phyloP scores from a whole-genome alignment of 1,140 invertebrate species.

The Reticulitermes speratus region DNA sequence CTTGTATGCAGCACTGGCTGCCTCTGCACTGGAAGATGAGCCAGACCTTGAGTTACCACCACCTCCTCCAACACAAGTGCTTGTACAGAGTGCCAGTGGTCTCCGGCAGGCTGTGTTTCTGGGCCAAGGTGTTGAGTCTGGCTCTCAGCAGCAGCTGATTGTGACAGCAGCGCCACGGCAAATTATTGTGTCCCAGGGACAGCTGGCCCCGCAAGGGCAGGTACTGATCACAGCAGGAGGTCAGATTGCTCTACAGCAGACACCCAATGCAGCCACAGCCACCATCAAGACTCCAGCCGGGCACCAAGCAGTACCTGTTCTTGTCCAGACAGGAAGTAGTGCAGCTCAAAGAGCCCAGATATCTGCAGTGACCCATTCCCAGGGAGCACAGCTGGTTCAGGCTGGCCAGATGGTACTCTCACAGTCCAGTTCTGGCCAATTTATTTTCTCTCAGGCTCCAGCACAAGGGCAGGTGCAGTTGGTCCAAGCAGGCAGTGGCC shows the following conservation, averaged over 20 bases:
- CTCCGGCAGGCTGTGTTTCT: constrained; percentile 18
- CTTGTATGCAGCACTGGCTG: constrained; percentile 67
- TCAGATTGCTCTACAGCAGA: constrained; percentile 31
- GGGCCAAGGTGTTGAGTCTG: constrained; percentile 24
- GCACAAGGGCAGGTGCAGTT: constrained; percentile 41
- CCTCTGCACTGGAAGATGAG: constrained; percentile 68
- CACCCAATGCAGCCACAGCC: constrained; percentile 41
- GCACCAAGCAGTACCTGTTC: constrained; percentile 48
- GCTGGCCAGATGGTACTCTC: constrained; percentile 42
- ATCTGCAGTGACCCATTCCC: constrained; percentile 39
- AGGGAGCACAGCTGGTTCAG: constrained; percentile 24
- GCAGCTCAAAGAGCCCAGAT: constrained; percentile 40
- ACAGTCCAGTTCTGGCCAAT: constrained; percentile 50
- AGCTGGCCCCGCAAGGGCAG: constrained; percentile 37
- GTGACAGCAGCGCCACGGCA: constrained; percentile 40
- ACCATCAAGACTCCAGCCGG: constrained; percentile 50
- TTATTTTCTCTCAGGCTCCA: constrained; percentile 50
- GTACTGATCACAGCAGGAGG: constrained; percentile 35
- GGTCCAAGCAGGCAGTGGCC: constrained; percentile 46
- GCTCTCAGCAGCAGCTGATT: constrained; percentile 31
- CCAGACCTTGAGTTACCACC: constrained; percentile 50
- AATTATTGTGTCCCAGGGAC: constrained; percentile 46
- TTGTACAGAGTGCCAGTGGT: constrained; percentile 25
- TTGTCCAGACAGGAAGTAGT: constrained; percentile 45
- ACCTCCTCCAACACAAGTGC: constrained; percentile 34